A percentile compares a stretch with the other conserved stretches of the same genome.
Conservation (phyloP, 2,888 invertebrate genomes). For the Apodemia hepburni region DNA sequence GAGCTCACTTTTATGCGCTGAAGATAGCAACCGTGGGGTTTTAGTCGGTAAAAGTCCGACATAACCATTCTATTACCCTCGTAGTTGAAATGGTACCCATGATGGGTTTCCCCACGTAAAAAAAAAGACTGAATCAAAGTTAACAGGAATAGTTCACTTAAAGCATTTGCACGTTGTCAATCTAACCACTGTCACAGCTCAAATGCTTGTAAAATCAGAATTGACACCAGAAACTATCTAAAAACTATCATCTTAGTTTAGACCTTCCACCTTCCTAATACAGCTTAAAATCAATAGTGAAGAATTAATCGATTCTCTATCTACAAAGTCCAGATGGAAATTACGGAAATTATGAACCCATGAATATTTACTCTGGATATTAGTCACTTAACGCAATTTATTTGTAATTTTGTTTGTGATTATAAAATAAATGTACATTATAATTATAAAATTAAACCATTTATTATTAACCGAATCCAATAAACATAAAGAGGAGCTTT, state of each 20-base stretch:
- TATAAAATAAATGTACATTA: neutral
- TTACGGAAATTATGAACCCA: slow-evolving; percentile 1
- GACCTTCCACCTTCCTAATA: neutral
- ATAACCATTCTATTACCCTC: no score
- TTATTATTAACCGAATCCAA: no score
- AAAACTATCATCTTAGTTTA: neutral
- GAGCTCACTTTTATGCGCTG: no score
- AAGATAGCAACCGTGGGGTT: no score
- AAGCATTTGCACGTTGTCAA: slow-evolving; percentile 16
- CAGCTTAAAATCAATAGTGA: neutral
- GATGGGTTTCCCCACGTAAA: no score
- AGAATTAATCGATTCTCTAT: slow-evolving; percentile 22
- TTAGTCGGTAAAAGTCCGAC: no score
- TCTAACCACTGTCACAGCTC: slow-evolving; percentile 28
- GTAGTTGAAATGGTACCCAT: no score
- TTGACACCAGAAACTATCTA: slow-evolving; percentile 18
- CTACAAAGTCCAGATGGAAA: slow-evolving; percentile 23
- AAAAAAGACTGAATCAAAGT: neutral
- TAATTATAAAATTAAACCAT: no score
- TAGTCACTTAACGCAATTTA: slow-evolving; percentile 20
- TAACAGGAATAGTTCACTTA: slow-evolving; percentile 5
- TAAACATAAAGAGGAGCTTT: no score
- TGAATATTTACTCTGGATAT: neutral
- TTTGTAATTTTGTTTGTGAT: slow-evolving; percentile 9
- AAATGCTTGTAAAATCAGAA: slow-evolving; percentile 32